Percentiles rank a stretch among this genome's conserved stretches.
Evolutionary conservation across 1,140 invertebrate genomes (phyloP).

Genomic region (Sweltsa coloradensis): DNA sequence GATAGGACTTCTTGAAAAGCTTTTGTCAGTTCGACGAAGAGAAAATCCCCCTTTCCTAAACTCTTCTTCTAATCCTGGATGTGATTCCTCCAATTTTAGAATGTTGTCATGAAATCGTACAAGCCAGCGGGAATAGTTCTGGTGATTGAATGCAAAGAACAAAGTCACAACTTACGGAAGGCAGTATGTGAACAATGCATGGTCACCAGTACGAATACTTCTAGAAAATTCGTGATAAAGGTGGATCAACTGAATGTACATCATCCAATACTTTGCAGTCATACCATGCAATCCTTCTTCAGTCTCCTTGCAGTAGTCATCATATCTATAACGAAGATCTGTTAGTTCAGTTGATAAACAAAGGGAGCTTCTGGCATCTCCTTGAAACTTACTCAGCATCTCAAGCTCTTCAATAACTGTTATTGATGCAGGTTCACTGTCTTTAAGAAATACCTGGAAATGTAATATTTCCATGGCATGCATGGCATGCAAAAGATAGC

Average conservation of each 20-base stretch:
- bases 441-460: too few species aligned
- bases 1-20: constrained; percentile 23
- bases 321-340: too few species aligned
- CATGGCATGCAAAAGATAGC: too few species aligned
- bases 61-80: constrained; percentile 17
- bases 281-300: too few species aligned
- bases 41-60: constrained; percentile 15
- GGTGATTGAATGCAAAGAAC: constrained; percentile 26
- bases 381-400: too few species aligned
- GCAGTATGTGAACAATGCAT: constrained; percentile 16
- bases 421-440: too few species aligned
- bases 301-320: too few species aligned
- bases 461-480: too few species aligned
- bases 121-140: constrained; percentile 24
- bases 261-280: constrained; percentile 15
- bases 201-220: constrained; percentile 19
- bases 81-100: constrained; percentile 19
- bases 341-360: too few species aligned
- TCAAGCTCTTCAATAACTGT: too few species aligned
- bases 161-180: constrained; percentile 22
- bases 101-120: constrained; percentile 22
- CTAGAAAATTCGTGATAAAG: constrained; percentile 21
- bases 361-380: too few species aligned
- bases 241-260: constrained; percentile 21
- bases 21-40: constrained; percentile 21